Evolutionary conservation across 2,888 invertebrate species (phyloP), one percentile per base, ranked within the genome.

Genomic region (Orthonychiurus folsomi): DNA sequence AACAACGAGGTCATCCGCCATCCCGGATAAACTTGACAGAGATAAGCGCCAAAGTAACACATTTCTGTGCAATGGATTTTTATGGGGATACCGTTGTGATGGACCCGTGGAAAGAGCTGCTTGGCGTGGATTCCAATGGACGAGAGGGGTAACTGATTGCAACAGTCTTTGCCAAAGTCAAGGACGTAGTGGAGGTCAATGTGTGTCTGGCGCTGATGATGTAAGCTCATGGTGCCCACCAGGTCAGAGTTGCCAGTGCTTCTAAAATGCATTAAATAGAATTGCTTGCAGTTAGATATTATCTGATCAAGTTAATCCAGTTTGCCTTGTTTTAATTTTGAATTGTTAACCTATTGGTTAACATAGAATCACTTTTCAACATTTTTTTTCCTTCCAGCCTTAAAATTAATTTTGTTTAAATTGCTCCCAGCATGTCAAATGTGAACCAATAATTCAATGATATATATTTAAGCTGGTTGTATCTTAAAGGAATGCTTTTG

Each of bases 221-320:
- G 9, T 12, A 53, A 53, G 53, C 21, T n/a, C 53, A 9, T 53
- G 53, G 53, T 53, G 53, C 21, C 53, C 53, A 9, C 5, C 53
- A 12, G 53, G 53, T 12, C 53, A 53, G 20, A n/a, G 12, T 15
- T 53, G 53, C 21, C 12, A 12, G 9, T 53, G 53, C 53, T 15
- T 15, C 20, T 53, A 21, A 53, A 53, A 12, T n/a, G n/a, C n/a
- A n/a, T n/a, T n/a, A n/a, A n/a, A n/a, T n/a, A n/a, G n/a, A n/a
- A n/a, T n/a, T n/a, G n/a, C n/a, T n/a, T n/a, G n/a, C n/a, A n/a
- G n/a, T n/a, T n/a, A n/a, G n/a, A n/a, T n/a, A n/a, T n/a, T n/a
- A n/a, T n/a, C n/a, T n/a, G n/a, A n/a, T n/a, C n/a, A n/a, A n/a
- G n/a, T n/a, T n/a, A n/a, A n/a, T n/a, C n/a, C n/a, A n/a, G n/a